A percentile compares a stretch with the other conserved stretches of the same genome.
Conservation (phyloP, 2,888 invertebrate species). For the Calameuta idolon region DNA sequence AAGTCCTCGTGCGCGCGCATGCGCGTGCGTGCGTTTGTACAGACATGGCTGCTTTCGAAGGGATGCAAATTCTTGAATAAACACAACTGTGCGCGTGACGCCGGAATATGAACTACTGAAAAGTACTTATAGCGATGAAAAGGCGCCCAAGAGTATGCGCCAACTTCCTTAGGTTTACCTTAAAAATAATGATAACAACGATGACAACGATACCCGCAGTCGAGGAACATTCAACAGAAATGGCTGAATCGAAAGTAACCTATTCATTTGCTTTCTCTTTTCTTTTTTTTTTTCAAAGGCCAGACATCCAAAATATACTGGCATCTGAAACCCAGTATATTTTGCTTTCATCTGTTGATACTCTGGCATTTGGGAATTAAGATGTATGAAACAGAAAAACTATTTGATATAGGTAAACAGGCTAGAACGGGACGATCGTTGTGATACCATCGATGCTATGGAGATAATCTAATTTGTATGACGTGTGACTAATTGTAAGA, state of each 20-base stretch:
- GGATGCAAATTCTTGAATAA: neutral
- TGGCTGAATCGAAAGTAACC: neutral
- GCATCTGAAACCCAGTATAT: no score
- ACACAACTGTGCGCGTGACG: neutral
- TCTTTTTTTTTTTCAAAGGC: no score
- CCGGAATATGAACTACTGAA: neutral
- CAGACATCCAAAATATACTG: no score
- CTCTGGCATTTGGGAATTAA: no score
- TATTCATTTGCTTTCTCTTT: no score
- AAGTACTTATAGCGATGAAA: neutral
- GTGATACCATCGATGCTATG: neutral
- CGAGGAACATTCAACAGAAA: neutral
- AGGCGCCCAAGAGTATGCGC: neutral
- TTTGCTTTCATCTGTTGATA: no score
- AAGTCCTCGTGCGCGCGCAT: no score
- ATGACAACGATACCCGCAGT: neutral
- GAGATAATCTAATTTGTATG: neutral
- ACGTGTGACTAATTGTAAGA: no score
- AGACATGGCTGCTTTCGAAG: neutral
- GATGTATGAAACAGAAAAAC: no score
- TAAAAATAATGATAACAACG: neutral
- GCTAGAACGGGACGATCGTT: neutral
- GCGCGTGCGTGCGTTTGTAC: neutral
- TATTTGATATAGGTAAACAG: neutral
- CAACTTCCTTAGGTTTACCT: neutral